Evolutionary conservation across 2,888 invertebrate genomes (phyloP).

Genomic region (Eilema caniola): DNA sequence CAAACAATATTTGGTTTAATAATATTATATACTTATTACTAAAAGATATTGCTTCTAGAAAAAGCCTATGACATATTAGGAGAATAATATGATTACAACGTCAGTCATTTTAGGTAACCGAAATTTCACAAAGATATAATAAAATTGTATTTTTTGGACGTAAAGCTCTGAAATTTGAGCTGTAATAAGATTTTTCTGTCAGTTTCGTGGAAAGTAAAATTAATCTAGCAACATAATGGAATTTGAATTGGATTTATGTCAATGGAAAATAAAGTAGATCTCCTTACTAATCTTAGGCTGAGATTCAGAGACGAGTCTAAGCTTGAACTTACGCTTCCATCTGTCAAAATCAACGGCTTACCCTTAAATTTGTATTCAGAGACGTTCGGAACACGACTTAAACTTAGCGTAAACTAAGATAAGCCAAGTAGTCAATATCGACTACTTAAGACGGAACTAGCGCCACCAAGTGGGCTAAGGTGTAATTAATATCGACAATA

Average conservation of each 20-base stretch:
- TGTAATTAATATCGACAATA: too few relatives aligned
- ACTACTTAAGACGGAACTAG: too few relatives aligned
- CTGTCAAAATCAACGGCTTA: too few relatives aligned
- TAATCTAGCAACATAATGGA: constrained; percentile 16
- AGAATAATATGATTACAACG: neutral
- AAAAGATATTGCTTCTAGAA: neutral
- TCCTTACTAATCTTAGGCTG: constrained; percentile 18
- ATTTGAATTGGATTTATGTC: constrained; percentile 29
- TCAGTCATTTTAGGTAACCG: neutral
- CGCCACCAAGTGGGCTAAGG: too few relatives aligned
- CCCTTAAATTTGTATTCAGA: too few relatives aligned
- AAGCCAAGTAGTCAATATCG: too few relatives aligned
- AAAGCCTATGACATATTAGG: neutral
- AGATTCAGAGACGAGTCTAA: too few relatives aligned
- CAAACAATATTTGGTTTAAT: too few relatives aligned
- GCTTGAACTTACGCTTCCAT: too few relatives aligned
- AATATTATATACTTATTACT: too few relatives aligned
- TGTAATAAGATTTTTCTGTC: constrained; percentile 15
- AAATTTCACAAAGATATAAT: constrained; percentile 3
- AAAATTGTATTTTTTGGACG: constrained; percentile 2
- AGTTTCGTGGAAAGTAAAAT: constrained; percentile 24
- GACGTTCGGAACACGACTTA: too few relatives aligned
- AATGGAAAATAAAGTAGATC: constrained; percentile 21
- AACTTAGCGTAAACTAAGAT: too few relatives aligned
- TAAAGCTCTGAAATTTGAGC: constrained; percentile 9